Conservation (phyloP, 2,888 invertebrate species). For the Marasmarcha lunaedactyla region DNA sequence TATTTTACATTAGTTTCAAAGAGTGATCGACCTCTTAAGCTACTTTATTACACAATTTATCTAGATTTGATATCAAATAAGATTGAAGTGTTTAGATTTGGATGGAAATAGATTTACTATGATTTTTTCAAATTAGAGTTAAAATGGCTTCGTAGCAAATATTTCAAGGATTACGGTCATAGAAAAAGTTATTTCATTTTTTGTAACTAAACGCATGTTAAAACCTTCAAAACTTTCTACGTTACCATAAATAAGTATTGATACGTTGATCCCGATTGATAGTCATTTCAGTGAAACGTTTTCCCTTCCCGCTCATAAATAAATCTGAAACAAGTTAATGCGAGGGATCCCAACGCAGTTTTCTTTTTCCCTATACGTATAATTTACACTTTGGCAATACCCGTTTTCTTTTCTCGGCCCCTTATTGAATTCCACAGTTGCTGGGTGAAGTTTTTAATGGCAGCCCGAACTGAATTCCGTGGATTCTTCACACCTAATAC, state of each 20-base stretch:
- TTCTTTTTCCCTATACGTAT: constrained; percentile 45
- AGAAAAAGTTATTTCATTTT: neutral
- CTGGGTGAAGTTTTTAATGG: constrained; percentile 39
- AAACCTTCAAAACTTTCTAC: neutral
- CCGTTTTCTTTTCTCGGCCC: constrained; percentile 35
- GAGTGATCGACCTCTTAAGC: too few species aligned
- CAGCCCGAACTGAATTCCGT: constrained; percentile 39
- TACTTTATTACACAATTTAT: too few species aligned
- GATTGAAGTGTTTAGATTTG: too few species aligned
- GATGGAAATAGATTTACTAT: too few species aligned
- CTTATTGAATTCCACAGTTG: constrained; percentile 60
- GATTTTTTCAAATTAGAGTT: too few species aligned
- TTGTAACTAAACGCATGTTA: neutral
- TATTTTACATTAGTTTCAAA: too few species aligned
- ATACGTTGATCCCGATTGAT: constrained; percentile 13
- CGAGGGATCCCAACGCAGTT: constrained; percentile 34
- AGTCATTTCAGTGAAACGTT: constrained; percentile 48
- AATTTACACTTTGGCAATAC: constrained; percentile 52
- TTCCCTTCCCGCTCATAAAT: constrained; percentile 49
- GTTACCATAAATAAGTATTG: constrained; percentile 1
- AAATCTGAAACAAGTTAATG: constrained; percentile 54
- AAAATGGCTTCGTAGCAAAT: too few species aligned
- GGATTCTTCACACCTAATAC: constrained; percentile 33
- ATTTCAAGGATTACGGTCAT: neutral
- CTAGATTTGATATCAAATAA: too few species aligned